Evolutionary conservation across 2,797 vertebrate species (phyloP), one percentile per base, ranked within the genome.

Genomic region (Thaleichthys pacificus): DNA sequence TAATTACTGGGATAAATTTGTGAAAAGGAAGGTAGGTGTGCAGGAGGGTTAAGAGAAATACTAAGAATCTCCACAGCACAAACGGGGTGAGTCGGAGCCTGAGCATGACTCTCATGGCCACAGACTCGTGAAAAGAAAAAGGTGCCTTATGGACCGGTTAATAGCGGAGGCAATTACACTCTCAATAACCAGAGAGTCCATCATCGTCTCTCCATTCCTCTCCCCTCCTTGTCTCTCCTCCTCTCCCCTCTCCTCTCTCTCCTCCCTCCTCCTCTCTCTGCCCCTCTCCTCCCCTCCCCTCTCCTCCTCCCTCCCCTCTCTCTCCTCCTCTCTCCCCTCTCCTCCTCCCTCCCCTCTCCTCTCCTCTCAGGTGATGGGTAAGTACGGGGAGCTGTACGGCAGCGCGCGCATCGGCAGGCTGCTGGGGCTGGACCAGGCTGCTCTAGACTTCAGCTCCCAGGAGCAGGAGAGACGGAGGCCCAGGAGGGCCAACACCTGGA

Each of bases 301-400:
- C 51, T 19, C 15, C 51, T 56, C 15, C 15, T 6, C 5, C n/a
- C 19, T 19, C 14, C 0, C 14, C 54, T 21, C n/a, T 8, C 54
- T 21, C n/a, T 8, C n/a, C 54, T 21, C 8, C 54, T 8, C 54
- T n/a, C 51, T 19, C 19, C 15, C 19, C 54, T 56, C 54, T 19
- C 15, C 54, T 56, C 15, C 14, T 19, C 51, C 17, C n/a, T 21
- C n/a, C 54, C 28, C 28, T 17, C 24, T 3, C 68, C 68, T 70
- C 32, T 17, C 58, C 57, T 70, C 56, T 26, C 32, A 70, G 32
- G 60, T 12, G 30, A 42, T 70, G 38, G n/a, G 21, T 87, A 98
- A 98, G 74, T 97, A 97, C 2, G 94, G 95, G 17, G 94, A 96
- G 64, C 93, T 98, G 80, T 97, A 97, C 15, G 96, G 97, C 70